Base-by-base conservation (phyloP, 2,797 vertebrate genomes). In the Microcaecilia unicolor region DNA sequence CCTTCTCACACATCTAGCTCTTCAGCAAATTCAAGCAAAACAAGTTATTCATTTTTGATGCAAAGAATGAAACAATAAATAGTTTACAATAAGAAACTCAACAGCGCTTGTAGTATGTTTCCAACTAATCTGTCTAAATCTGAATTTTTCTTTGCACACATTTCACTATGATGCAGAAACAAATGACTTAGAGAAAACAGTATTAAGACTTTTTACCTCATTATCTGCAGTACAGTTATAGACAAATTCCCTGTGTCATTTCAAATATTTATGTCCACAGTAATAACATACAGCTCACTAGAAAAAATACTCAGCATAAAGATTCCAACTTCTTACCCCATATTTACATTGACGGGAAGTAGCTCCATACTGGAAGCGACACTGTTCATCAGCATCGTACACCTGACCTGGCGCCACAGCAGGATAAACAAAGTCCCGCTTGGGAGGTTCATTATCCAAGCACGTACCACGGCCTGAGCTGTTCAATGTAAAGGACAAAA, bases 391-490 rank as follows among this genome's bases (percentile, higher is more conserved):
- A 40, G 95, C 94, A 53, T 93, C 92, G 54, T 97, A 97, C 83
- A 95, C 91, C 87, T 97, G 93, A 84, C 95, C 95, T 64, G 95
- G 92, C 66, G 92, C 91, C 86, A 93, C 88, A 71, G 92, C 94
- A 83, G 95, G 94, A 78, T 94, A 98, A 85, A 96, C 86, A 88
- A 98, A 98, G 82, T 98, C 94, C 89, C 86, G 89, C 85, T 94
- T 97, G 81, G 92, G 87, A 86, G 95, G 95, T 81, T 97, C 93
- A 80, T 98, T 97, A 89, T 98, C 91, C 88, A 98, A 92, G 88
- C 95, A 98, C 81, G 91, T 93, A 81, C 95, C 95, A 80, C 93
- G 94, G 87, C 95, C 95, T 85, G 95, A 98, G 91, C 95, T 98
- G 92, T 95, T 88, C 83, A 85, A 91, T 84, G 91, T 74, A 83